These are phyloP conservation scores for Platycnemis pennipes DNA, from an alignment of 2,888 invertebrate species.

Conservation along the genomic window DNA sequence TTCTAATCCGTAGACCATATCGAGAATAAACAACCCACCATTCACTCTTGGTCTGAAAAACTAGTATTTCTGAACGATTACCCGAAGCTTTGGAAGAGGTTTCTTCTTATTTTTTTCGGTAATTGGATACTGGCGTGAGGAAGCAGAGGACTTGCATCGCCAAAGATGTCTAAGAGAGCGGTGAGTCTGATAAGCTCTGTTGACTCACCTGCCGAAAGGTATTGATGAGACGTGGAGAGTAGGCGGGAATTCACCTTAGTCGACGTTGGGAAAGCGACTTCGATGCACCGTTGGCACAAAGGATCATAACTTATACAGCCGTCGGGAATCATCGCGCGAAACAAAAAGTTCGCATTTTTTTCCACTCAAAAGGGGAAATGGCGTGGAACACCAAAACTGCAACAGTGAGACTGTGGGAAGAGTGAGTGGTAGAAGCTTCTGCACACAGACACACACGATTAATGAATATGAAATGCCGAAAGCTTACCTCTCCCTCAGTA, in stretches of 20 bases:
- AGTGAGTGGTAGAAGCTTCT: neutral
- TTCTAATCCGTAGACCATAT: neutral
- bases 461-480: neutral
- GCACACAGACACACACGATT: neutral
- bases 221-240: neutral
- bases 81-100: neutral
- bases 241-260: neutral
- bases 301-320: slow-evolving; percentile 32
- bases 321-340: slow-evolving; percentile 3
- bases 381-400: neutral
- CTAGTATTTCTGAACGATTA: neutral
- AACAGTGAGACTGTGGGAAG: neutral
- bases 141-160: neutral
- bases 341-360: slow-evolving; percentile 8
- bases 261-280: neutral
- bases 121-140: neutral
- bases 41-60: neutral
- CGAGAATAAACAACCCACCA: neutral
- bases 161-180: neutral
- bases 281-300: slow-evolving; percentile 28
- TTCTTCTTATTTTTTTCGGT: neutral
- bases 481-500: neutral
- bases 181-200: neutral
- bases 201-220: neutral
- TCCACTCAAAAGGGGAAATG: neutral